Percentiles rank a stretch among this genome's conserved stretches.
Conservation (phyloP, 2,888 invertebrate species). For the Ormyrus rosae region DNA sequence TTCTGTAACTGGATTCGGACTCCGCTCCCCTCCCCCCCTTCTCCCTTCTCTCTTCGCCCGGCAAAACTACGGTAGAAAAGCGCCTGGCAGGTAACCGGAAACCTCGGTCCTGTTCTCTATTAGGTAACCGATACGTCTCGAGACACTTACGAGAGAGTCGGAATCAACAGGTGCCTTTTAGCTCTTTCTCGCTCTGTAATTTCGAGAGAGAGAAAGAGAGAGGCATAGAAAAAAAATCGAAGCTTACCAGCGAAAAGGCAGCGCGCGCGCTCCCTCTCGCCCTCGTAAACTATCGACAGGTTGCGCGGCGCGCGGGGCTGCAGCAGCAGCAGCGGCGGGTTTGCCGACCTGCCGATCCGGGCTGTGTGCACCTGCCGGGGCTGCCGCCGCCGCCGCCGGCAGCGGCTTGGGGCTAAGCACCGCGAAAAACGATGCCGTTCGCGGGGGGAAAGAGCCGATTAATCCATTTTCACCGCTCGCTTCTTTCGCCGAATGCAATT, state of each 20-base stretch:
- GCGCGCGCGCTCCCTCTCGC: background rate
- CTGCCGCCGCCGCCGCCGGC: conserved; percentile 3
- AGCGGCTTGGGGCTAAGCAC: background rate
- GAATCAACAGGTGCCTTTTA: conserved; percentile 53
- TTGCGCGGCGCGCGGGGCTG: conserved; percentile 36
- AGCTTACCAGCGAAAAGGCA: conserved; percentile 2
- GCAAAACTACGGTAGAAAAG: background rate
- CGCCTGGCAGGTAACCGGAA: conserved; percentile 40
- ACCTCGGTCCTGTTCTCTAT: conserved; percentile 46
- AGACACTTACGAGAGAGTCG: conserved; percentile 18
- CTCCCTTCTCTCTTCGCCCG: background rate
- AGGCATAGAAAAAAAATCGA: conserved; percentile 30
- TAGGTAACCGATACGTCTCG: conserved; percentile 49
- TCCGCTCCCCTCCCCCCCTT: background rate
- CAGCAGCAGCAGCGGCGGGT: background rate
- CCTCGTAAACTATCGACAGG: conserved; percentile 55
- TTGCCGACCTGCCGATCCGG: background rate
- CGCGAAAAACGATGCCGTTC: conserved; percentile 46
- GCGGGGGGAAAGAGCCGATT: conserved; percentile 43
- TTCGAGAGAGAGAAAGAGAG: conserved; percentile 17
- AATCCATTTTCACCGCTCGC: conserved; percentile 53
- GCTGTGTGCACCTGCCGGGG: conserved; percentile 18
- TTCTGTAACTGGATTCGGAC: conserved; percentile 54
- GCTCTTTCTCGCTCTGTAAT: conserved; percentile 24
- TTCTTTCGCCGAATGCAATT: conserved; percentile 47